Base-by-base conservation (phyloP, 2,888 invertebrate genomes). In the Sclerodermus sp. region DNA sequence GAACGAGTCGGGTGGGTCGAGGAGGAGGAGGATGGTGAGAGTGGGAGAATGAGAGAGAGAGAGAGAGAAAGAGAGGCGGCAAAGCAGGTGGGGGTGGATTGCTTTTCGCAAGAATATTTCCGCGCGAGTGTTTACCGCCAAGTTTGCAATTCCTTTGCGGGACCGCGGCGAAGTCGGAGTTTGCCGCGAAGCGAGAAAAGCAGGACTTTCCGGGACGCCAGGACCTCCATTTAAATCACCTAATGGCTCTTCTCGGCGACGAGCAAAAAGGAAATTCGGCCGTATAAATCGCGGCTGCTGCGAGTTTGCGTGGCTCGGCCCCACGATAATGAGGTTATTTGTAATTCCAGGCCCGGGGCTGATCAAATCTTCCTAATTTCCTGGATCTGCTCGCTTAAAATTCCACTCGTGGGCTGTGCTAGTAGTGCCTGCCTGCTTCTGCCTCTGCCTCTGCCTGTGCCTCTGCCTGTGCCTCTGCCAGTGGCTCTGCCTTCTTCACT, bases 321-420 rank as follows among this genome's bases (percentile, higher is more conserved):
- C 41, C 49, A 58, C 58, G 56, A 64, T 71, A 71, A 70, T 64
- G 60, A 67, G 65, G 67, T 69, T 67, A 67, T 67, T 72, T 69
- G 69, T 72, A 69, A 72, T 72, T 71, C 70, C 55, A 55, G 51
- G 41, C 31, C 45, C 50, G 4, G 55, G 53, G 53, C 62, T 60
- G 68, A 71, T 68, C 66, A 68, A 66, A 72, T 71, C 70, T 69
- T 72, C 64, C 64, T 72, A 72, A 72, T 72, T 72, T 72, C 70
- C 72, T 64, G 67, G 55, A 58, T 62, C 61, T 45, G 45, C 51
- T 48, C 55, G 55, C 62, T 71, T 66, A 61, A 68, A 67, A 71
- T 71, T 70, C 69, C 49, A 39, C 58, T 56, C 60, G 59, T 55
- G 38, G 47, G 42, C 47, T 34, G 50, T 14, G 16, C 52, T n/a